These are phyloP conservation scores for Lutjanus argentimaculatus DNA, from an alignment of 2,797 vertebrate genomes.

Conservation along the genomic window DNA sequence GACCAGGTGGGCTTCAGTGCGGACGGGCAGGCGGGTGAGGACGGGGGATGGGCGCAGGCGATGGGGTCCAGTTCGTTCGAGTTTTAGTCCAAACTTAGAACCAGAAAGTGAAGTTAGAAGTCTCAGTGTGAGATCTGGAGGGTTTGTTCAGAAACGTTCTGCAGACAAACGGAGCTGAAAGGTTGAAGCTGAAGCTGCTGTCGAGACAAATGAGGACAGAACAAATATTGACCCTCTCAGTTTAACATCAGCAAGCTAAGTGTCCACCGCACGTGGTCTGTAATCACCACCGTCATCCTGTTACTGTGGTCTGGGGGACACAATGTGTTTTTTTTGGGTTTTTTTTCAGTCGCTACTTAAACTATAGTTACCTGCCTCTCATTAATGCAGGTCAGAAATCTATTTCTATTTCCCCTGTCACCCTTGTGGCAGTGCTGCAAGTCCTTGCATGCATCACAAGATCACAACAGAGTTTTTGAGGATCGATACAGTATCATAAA, in stretches of 20 bases:
- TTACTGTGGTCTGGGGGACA: neutral
- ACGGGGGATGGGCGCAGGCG: neutral
- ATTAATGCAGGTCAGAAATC: no score
- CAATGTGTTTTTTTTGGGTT: no score
- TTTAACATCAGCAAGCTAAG: conserved; percentile 56
- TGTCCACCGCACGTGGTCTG: conserved; percentile 14
- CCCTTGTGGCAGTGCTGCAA: no score
- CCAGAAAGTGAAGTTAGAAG: neutral
- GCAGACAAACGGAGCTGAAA: neutral
- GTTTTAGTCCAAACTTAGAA: conserved; percentile 18
- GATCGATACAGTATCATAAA: no score
- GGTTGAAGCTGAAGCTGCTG: neutral
- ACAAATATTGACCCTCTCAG: conserved; percentile 61
- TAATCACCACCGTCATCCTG: conserved; percentile 19
- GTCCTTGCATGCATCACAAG: no score
- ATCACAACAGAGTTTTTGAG: no score
- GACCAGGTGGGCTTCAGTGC: conserved; percentile 31
- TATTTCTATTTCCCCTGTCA: no score
- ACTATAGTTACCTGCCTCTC: no score
- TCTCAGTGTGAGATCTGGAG: conserved; percentile 13
- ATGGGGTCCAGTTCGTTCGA: neutral
- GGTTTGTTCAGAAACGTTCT: conserved; percentile 4
- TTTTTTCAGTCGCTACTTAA: no score
- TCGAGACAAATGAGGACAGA: conserved; percentile 37
- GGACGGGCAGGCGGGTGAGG: neutral